phyloP scores from a whole-genome alignment of 2,113 vertebrate species.

The Vicugna pacos region DNA sequence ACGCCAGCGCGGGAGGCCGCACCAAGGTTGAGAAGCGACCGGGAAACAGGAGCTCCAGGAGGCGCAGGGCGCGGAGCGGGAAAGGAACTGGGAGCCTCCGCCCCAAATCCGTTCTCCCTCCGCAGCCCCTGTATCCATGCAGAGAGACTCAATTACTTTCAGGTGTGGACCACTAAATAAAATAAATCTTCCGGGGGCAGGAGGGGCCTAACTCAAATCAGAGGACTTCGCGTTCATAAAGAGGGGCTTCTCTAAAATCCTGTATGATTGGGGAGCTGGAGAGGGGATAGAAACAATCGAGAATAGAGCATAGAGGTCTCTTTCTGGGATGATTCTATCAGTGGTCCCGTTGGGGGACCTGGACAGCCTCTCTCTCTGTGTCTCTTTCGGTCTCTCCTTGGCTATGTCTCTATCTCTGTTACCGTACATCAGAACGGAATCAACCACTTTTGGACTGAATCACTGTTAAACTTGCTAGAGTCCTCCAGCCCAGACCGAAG shows the following conservation, averaged over 20 bases:
- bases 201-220: constrained; percentile 81
- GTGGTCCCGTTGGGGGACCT: neutral
- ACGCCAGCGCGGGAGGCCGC: neutral
- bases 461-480: neutral
- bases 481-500: neutral
- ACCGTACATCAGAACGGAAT: neutral
- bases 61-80: neutral
- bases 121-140: neutral
- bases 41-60: neutral
- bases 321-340: neutral
- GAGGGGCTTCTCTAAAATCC: neutral
- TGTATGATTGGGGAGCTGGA: neutral
- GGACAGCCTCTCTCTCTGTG: neutral
- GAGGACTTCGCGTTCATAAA: constrained; percentile 58
- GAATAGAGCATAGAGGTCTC: neutral
- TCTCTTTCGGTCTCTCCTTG: neutral
- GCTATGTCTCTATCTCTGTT: neutral
- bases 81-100: neutral
- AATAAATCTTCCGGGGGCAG: constrained; percentile 74
- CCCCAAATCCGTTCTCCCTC: neutral
- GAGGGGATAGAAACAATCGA: neutral
- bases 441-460: neutral
- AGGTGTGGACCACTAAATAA: constrained; percentile 83
- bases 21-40: neutral
- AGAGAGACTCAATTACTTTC: constrained; percentile 81